A percentile compares a stretch with the other conserved stretches of the same genome.
These are phyloP conservation scores for Notoglanidium macrostoma DNA, from an alignment of 2,797 vertebrate species.

Conservation along the genomic window DNA sequence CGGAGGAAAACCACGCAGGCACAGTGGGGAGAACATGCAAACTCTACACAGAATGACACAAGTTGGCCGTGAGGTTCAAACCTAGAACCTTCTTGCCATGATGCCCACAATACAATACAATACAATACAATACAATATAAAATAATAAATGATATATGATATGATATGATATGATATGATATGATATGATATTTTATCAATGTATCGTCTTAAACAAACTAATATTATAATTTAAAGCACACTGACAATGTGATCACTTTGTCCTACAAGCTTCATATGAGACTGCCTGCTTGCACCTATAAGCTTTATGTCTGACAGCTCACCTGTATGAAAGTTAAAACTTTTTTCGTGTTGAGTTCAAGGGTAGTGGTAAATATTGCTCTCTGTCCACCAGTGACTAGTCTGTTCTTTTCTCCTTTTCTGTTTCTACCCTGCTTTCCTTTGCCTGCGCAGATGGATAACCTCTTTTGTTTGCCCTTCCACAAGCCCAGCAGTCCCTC, in stretches of 20 bases:
- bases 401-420: neutral
- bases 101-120: no score
- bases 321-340: neutral
- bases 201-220: neutral
- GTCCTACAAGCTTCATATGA: neutral
- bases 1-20: no score
- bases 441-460: neutral
- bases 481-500: conserved; percentile 2
- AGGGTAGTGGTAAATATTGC: conserved; percentile 6
- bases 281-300: neutral
- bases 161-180: no score
- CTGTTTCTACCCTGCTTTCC: neutral
- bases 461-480: conserved; percentile 25
- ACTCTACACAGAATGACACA: no score
- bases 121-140: no score
- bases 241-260: neutral
- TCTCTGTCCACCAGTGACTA: neutral
- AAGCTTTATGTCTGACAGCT: neutral
- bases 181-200: no score
- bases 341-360: neutral
- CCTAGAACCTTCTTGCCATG: no score
- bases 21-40: no score
- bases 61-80: no score
- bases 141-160: no score
- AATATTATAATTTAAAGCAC: neutral